Evolutionary conservation across 2,797 vertebrate species (phyloP), one percentile per base, ranked within the genome.

Genomic region (Coccyzus lansbergi): DNA sequence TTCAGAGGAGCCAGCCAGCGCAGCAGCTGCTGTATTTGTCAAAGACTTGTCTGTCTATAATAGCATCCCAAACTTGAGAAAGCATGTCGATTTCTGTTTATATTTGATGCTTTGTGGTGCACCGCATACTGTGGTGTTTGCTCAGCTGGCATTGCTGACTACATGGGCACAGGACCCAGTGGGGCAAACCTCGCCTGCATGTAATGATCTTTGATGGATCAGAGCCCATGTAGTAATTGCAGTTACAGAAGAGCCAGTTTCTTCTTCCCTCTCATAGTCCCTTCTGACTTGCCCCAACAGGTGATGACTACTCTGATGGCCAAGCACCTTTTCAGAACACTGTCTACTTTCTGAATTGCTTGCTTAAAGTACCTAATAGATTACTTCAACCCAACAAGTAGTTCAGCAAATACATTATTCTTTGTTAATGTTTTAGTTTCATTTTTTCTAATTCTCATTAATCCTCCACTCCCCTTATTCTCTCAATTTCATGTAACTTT

Each of bases 261-360:
- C 18, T 62, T 38, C 38, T 74, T 67, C 72, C 7, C 29, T 64
- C 17, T 48, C 71, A 10, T n/a, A 9, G 42, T n/a, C 22, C 0
- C 9, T n/a, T 58, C 34, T 46, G 6, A 4, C 33, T 18, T 63
- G 46, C 36, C 38, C 17, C 25, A 29, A 9, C 38, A 33, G 29
- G 8, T 34, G n/a, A 18, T 64, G 52, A 7, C 46, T 69, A 2
- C 31, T 72, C 10, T 83, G 46, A 51, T 48, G 60, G 26, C 36
- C 40, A 1, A 1, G 1, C 7, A 0, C 24, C 36, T 79, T 42
- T 77, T 20, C n/a, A 64, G 26, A 2, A 0, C 2, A 17, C 56
- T 85, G 36, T 36, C 22, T 59, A 3, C 10, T 36, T 85, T 70
- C 31, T 40, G 31, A 81, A 33, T 31, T 33, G 24, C 28, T 89